Percentiles rank a stretch among this genome's conserved stretches.
phyloP scores from a whole-genome alignment of 2,888 invertebrate species.

The Acrobasis suavella region DNA sequence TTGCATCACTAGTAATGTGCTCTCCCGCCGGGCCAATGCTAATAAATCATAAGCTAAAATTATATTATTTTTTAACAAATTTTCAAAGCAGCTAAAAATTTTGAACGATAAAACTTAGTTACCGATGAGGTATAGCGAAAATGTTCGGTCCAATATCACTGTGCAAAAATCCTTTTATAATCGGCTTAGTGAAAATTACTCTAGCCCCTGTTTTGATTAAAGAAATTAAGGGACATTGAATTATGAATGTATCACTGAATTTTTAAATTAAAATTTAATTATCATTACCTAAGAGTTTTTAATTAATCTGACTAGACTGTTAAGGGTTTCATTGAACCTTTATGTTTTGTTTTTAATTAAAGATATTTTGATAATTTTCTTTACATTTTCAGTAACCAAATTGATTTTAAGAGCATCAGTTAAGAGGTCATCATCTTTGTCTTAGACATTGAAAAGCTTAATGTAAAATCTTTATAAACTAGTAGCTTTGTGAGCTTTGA shows the following conservation, averaged over 20 bases:
- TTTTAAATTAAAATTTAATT: constrained; percentile 1
- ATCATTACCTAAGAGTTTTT: background rate
- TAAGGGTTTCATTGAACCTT: background rate
- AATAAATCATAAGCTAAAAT: too few species aligned
- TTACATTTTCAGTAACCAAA: too few species aligned
- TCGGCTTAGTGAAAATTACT: constrained; percentile 49
- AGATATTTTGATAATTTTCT: too few species aligned
- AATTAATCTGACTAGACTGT: background rate
- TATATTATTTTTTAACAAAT: too few species aligned
- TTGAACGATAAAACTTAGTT: background rate
- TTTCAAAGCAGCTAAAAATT: background rate
- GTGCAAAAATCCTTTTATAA: constrained; percentile 40
- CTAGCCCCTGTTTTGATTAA: constrained; percentile 39
- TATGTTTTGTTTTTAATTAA: background rate
- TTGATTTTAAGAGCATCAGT: too few species aligned
- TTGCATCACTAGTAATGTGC: too few species aligned
- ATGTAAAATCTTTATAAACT: too few species aligned
- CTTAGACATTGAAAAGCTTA: too few species aligned
- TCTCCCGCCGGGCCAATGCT: too few species aligned
- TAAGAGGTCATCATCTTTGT: too few species aligned
- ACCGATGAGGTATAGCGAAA: background rate
- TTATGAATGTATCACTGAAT: constrained; percentile 2
- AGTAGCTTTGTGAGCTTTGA: too few species aligned
- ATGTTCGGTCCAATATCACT: background rate
- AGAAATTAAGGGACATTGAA: constrained; percentile 26